phyloP scores from a whole-genome alignment of 2,797 vertebrate species.

The Onychomys arenicola region DNA sequence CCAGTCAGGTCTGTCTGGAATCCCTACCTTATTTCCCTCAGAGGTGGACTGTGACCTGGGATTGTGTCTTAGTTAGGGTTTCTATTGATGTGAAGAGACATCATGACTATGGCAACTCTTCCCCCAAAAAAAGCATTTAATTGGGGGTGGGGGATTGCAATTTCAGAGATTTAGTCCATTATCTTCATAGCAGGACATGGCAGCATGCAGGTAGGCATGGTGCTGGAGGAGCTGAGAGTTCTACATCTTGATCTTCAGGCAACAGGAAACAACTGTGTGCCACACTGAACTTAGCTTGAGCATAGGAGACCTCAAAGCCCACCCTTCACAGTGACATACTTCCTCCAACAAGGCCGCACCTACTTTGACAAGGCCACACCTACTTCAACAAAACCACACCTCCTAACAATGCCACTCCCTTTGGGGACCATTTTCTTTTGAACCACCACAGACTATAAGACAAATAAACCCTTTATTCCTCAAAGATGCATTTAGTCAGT shows the following conservation, averaged over 20 bases:
- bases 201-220: too few species aligned
- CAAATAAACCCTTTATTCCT: too few species aligned
- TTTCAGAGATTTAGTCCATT: background rate
- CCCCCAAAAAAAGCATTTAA: background rate
- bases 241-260: too few species aligned
- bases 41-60: background rate
- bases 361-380: background rate
- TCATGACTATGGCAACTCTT: background rate
- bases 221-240: too few species aligned
- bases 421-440: background rate
- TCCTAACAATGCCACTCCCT: background rate
- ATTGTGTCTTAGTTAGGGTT: background rate
- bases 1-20: background rate
- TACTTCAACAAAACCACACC: background rate
- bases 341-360: background rate
- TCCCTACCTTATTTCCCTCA: background rate
- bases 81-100: background rate
- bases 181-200: background rate
- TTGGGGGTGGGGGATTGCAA: too few species aligned
- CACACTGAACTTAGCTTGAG: too few species aligned
- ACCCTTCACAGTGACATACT: background rate
- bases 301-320: too few species aligned
- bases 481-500: background rate
- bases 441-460: background rate
- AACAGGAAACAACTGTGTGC: too few species aligned